Evolutionary conservation across 2,888 invertebrate genomes (phyloP), one percentile per base, ranked within the genome.

Genomic region (Germaria angustata): DNA sequence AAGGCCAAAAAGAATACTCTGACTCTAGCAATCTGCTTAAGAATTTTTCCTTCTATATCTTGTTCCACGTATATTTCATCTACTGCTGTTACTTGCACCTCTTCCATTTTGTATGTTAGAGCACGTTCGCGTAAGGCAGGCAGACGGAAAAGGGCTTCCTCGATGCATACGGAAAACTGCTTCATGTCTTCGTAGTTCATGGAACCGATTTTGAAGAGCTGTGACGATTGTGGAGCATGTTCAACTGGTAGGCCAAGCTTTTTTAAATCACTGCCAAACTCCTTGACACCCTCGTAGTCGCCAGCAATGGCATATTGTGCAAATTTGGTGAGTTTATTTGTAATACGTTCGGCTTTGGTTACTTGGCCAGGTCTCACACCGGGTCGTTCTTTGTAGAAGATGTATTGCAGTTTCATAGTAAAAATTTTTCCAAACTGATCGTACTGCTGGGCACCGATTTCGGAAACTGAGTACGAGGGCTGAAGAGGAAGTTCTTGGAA

Each of bases 401-500:
- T 96, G 90, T 98, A 99, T 91, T 99, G 99, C 85, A 91, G 85
- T 91, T 98, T 99, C 75, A 99, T 94, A 0, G 99, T 99, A 92
- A 99, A 99, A 87, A 99, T 99, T 92, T 99, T 99, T 34, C 99
- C 99, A 90, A 96, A 99, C 91, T 98, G 97, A 92, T 99, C 99
- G 90, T 97, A 99, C 91, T 99, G 99, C 92, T 99, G 99, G 39
- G 98, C 97, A 63, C 96, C 96, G 59, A 98, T 95, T 82, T 98
- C 98, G 3, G 98, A 98, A 55, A 98, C 95, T 1, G 98, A 98
- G 92, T 99, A 99, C 90, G 97, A 98, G 1, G 98, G 95, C 91
- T 98, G 97, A 85, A 98, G 92, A 0, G 98, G 98, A 85, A 99
- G 92, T 92, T 99, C 99, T 92, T 99, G 98, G 92, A 98, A 97